Percentiles rank a stretch among this genome's conserved stretches.
Conservation (phyloP, 2,797 vertebrate genomes). For the Dipus sagitta region DNA sequence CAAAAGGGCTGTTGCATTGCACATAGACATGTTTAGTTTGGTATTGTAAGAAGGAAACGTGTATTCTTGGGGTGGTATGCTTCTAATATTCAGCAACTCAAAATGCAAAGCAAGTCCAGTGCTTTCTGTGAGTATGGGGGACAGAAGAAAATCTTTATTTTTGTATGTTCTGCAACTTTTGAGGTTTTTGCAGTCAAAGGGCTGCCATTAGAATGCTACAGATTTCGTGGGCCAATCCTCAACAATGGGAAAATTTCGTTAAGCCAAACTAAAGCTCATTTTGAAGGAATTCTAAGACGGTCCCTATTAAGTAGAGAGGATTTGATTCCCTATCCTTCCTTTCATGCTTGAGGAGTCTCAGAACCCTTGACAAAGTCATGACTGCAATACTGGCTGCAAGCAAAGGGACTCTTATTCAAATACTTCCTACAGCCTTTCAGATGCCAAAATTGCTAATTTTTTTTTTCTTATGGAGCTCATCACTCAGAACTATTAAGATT, state of each 20-base stretch:
- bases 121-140: not conserved
- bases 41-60: not conserved
- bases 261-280: conserved; percentile 72
- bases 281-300: conserved; percentile 78
- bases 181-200: conserved; percentile 66
- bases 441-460: conserved; percentile 32
- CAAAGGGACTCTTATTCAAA: conserved; percentile 59
- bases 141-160: conserved; percentile 67
- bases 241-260: conserved; percentile 74
- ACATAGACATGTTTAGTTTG: conserved; percentile 43
- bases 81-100: conserved; percentile 23
- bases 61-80: not conserved
- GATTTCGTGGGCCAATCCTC: conserved; percentile 62
- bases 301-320: conserved; percentile 61
- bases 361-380: conserved; percentile 66
- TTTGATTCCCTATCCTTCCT: conserved; percentile 57
- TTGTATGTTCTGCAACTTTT: conserved; percentile 77
- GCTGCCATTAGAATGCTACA: conserved; percentile 76
- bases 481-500: not conserved
- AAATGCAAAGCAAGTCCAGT: conserved; percentile 1
- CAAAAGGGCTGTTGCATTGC: conserved; percentile 60
- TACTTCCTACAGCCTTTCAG: conserved; percentile 41
- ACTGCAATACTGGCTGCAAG: conserved; percentile 35
- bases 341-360: conserved; percentile 68
- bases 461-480: conserved; percentile 45